phyloP scores from a whole-genome alignment of 2,113 vertebrate species.

The Heptranchias perlo region DNA sequence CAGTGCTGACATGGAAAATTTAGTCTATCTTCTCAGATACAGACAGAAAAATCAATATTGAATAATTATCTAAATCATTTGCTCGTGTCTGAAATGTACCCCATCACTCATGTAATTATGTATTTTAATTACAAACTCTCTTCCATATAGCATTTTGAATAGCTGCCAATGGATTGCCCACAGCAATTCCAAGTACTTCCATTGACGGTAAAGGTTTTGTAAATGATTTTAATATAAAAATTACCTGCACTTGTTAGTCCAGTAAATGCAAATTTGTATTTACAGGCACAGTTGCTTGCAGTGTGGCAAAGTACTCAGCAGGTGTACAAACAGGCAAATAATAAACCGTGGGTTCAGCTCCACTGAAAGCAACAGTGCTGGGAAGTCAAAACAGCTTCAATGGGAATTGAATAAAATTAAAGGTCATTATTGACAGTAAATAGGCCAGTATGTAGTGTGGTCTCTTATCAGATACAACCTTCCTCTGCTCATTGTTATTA shows the following conservation, averaged over 20 bases:
- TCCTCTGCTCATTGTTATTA: not conserved
- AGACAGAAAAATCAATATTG: not conserved
- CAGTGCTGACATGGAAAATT: too few species aligned
- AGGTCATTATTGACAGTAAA: not conserved
- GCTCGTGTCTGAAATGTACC: too few species aligned
- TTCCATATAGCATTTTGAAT: not conserved
- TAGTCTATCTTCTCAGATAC: too few species aligned
- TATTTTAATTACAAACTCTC: not conserved
- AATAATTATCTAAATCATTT: not conserved
- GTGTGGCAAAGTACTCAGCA: not conserved
- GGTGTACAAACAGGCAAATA: not conserved
- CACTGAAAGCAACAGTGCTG: not conserved
- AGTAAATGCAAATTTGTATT: not conserved
- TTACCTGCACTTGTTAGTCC: not conserved
- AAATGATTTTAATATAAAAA: not conserved
- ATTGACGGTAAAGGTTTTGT: not conserved
- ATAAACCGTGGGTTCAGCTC: not conserved
- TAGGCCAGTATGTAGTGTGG: not conserved
- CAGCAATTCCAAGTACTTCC: not conserved
- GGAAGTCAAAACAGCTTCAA: constrained; percentile 22
- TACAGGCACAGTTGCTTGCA: not conserved
- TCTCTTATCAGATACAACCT: not conserved
- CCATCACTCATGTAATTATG: not conserved
- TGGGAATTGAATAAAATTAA: constrained; percentile 17
- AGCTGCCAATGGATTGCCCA: not conserved